phyloP scores from a whole-genome alignment of 2,797 vertebrate genomes.

The Danio tinwini region DNA sequence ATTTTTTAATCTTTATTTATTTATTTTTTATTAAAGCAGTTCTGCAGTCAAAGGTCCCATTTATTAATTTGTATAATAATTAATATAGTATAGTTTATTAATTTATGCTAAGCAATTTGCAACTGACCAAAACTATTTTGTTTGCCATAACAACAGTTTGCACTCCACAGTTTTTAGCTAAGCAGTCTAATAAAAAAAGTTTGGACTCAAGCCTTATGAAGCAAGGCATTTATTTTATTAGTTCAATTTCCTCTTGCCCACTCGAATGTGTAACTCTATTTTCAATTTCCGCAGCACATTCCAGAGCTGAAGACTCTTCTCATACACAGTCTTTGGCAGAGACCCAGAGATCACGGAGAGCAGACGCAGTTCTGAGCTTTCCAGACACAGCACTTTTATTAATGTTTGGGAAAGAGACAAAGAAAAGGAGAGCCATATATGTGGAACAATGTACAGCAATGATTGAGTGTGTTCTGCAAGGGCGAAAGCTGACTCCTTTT shows the following conservation, averaged over 20 bases:
- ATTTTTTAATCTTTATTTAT: too few species aligned
- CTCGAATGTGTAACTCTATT: conserved; percentile 64
- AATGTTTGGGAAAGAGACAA: conserved; percentile 48
- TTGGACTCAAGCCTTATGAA: conserved; percentile 38
- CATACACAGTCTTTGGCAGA: conserved; percentile 50
- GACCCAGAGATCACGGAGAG: conserved; percentile 42
- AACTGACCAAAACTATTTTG: conserved; percentile 22
- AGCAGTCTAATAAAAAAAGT: conserved; percentile 71
- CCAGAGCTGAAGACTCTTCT: conserved; percentile 54
- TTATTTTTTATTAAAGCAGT: too few species aligned
- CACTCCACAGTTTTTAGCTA: conserved; percentile 64
- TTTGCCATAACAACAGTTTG: conserved; percentile 23
- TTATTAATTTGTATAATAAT: too few species aligned
- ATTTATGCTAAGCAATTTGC: conserved; percentile 10
- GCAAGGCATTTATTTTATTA: conserved; percentile 68
- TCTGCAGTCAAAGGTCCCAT: too few species aligned
- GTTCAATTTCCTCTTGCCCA: conserved; percentile 69
- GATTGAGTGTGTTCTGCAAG: conserved; percentile 10
- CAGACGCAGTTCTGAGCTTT: conserved; percentile 48
- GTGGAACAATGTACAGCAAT: conserved; percentile 47
- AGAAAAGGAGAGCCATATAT: conserved; percentile 35
- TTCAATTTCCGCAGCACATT: conserved; percentile 75
- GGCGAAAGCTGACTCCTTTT: conserved; percentile 42
- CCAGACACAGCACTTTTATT: conserved; percentile 52
- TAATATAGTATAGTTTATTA: too few species aligned